phyloP scores from a whole-genome alignment of 2,113 vertebrate genomes.

The Psophia crepitans region DNA sequence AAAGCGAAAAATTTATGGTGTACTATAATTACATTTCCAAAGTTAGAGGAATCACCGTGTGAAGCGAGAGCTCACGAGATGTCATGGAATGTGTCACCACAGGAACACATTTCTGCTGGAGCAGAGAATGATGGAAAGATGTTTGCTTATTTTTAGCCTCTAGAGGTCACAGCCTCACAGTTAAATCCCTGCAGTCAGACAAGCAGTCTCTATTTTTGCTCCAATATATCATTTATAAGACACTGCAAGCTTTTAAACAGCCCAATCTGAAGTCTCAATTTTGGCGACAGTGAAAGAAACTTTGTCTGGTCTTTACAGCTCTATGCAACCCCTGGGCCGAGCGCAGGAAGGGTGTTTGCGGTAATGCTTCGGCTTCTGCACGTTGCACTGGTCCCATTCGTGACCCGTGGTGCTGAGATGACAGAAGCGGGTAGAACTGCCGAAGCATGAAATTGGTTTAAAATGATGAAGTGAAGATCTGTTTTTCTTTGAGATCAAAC shows the following conservation, averaged over 20 bases:
- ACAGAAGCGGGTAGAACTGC: conserved; percentile 50
- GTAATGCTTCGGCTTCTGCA: not conserved
- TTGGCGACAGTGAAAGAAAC: not conserved
- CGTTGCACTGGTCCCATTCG: not conserved
- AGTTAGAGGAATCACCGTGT: not conserved
- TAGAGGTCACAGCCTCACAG: conserved; percentile 52
- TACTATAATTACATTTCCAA: not conserved
- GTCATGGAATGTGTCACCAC: not conserved
- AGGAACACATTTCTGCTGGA: not conserved
- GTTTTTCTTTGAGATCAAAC: conserved; percentile 69
- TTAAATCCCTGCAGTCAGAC: conserved; percentile 38
- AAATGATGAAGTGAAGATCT: conserved; percentile 70
- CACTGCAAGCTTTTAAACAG: not conserved
- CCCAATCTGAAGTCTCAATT: not conserved
- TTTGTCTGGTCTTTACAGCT: not conserved
- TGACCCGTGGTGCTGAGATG: conserved; percentile 27
- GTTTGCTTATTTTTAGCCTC: conserved; percentile 55
- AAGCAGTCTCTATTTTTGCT: not conserved
- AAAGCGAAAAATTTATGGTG: not conserved
- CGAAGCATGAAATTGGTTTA: conserved; percentile 77
- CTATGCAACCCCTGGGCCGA: not conserved
- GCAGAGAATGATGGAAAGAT: conserved; percentile 18
- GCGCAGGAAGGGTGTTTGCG: not conserved
- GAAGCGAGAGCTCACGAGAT: not conserved
- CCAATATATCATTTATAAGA: not conserved